Evolutionary conservation across 2,888 invertebrate species (phyloP), one percentile per base, ranked within the genome.

Genomic region (Philonicus albiceps): DNA sequence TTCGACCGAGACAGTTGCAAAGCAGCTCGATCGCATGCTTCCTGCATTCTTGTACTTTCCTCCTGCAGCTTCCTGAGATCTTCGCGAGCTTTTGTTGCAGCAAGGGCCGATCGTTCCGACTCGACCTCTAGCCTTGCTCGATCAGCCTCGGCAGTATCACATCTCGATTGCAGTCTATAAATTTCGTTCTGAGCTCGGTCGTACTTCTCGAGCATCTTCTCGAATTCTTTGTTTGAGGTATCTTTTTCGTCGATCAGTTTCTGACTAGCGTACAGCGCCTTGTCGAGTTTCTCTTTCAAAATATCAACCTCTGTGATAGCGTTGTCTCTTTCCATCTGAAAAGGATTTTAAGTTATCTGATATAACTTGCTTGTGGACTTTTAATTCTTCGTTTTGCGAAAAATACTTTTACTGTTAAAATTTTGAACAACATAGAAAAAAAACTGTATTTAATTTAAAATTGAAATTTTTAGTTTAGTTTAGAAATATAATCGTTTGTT

Each of bases 111-210:
- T 90, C 98, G 97, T 90, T 98, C 98, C 16, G 96, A 94, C 92
- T 98, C 98, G 88, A 97, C 93, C 90, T 97, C 96, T 31, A 97
- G 92, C 22, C 97, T 94, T 89, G 98, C 97, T 90, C 97, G 96
- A 90, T 98, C 98, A 1, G 96, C 96, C 92, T 97, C 97, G 84
- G 96, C 94, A 27, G 96, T 95, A 88, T 98, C 98, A 92, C 97
- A 94, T 91, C 97, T 96, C 89, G 96, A 97, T 92, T 98, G 98
- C 88, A 98, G 93, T 88, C 98, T 94, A 92, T 97, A 97, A 87
- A 97, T 95, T 92, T 98, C 98, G 89, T 96, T 97, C 92, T 98
- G 98, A 27, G 96, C 95, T 91, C 98, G 97, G 93, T 97, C 97
- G 92, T 97, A 97, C 94, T 98, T 97, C 93, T 98, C 98, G 90